Base-by-base conservation (phyloP, 2,888 invertebrate genomes). In the Caenorhabditis drosophilae region DNA sequence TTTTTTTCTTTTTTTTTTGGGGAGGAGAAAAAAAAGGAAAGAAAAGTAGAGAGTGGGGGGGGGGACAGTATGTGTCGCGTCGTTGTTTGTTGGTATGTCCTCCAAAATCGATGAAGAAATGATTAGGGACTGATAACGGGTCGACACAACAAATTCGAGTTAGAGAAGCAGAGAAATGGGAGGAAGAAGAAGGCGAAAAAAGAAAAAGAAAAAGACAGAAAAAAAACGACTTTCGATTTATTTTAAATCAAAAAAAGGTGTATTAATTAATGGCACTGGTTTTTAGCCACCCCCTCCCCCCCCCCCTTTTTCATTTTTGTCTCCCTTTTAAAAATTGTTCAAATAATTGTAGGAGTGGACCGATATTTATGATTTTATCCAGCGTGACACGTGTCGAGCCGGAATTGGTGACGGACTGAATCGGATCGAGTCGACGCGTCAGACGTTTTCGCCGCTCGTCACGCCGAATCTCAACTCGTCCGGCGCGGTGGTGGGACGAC, bases 231-330 rank as follows among this genome's bases (percentile, higher is more conserved):
- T 54, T 31, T 31, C 12, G 31, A 31, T 9, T 6, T 12, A 12
- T 31, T 31, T 31, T 31, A 12, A 12, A 12, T 6, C 31, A 31
- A 31, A 31, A 31, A 31, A 31, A 31, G 31, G 55, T 50, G 54
- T 55, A 56, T 62, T 56, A 62, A 62, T 57, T 62, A 62, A 62
- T 62, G 62, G 53, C 62, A 62, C 62, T 62, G 62, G 62, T 62
- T 62, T 62, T 62, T 61, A n/a, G n/a, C n/a, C n/a, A n/a, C n/a
- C n/a, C n/a, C n/a, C n/a, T n/a, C n/a, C n/a, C n/a, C n/a, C n/a
- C n/a, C n/a, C n/a, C n/a, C n/a, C n/a, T n/a, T n/a, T n/a, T n/a
- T n/a, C n/a, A n/a, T n/a, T n/a, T n/a, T n/a, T n/a, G n/a, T n/a
- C n/a, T n/a, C n/a, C n/a, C n/a, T n/a, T n/a, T n/a, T n/a, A n/a